Evolutionary conservation across 2,888 invertebrate species (phyloP), one percentile per base, ranked within the genome.

Genomic region (Drosophila borealis): DNA sequence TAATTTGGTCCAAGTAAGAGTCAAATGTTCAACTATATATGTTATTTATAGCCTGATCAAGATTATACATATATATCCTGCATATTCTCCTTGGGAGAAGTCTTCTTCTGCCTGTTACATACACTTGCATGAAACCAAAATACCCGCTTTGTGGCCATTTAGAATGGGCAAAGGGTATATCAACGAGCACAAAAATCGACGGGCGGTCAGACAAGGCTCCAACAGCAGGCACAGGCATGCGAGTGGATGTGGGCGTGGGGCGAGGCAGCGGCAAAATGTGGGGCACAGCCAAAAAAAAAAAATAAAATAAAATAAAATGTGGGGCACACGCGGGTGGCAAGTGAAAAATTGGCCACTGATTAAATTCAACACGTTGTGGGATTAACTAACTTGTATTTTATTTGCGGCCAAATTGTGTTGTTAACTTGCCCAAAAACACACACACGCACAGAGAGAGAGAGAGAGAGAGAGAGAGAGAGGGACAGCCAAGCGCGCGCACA

Each of bases 311-410:
- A 25, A 8, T 2, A 29, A 54, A 41, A 57, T 46, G 55, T 57
- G 37, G 50, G 46, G 59, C 57, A 64, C 57, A 41, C 55, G 66
- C 65, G 69, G 56, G 62, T 50, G 45, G 61, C 54, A 78, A 84
- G 80, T 84, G 83, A 88, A 84, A 84, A 84, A 88, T 82, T 88
- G 84, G 84, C 78, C 86, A 86, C 88, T 88, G 88, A 88, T 84
- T 88, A 84, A 84, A 84, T 84, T 88, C 86, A 84, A 84, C 84
- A 88, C 84, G 84, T 86, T 84, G 86, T 80, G 81, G 84, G 84
- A 84, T 88, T 84, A 88, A 88, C 88, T 84, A 88, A 84, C 86
- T 84, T 84, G 86, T 88, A 86, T 84, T 88, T 84, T 86, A 88
- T 88, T 88, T 88, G 66, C 65, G 83, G 68, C 83, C 78, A 88